These are phyloP conservation scores for Amiota communis DNA, from an alignment of 2,888 invertebrate species.

Conservation along the genomic window DNA sequence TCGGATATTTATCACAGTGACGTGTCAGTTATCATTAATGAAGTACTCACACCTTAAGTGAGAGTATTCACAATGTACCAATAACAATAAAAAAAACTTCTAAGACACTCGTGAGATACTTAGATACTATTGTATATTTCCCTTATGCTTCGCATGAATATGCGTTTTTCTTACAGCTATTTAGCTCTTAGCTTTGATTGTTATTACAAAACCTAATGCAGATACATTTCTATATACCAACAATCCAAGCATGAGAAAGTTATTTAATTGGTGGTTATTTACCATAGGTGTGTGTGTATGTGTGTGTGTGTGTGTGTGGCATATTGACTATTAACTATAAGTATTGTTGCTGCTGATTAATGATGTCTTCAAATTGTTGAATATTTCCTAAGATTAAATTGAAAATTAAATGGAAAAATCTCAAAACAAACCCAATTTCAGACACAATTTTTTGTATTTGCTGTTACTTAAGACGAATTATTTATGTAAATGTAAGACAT, in stretches of 20 bases:
- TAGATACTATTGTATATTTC: too few species aligned
- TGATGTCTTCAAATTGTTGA: constrained; percentile 16
- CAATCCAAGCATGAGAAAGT: not conserved
- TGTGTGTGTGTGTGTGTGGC: not conserved
- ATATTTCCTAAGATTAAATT: constrained; percentile 10
- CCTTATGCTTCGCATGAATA: too few species aligned
- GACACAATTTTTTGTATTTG: constrained; percentile 39
- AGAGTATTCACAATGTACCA: not conserved
- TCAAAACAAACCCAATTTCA: not conserved
- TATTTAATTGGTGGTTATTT: too few species aligned
- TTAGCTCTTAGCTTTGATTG: too few species aligned
- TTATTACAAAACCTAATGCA: too few species aligned
- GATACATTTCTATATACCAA: not conserved
- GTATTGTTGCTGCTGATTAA: not conserved
- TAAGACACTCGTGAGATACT: too few species aligned
- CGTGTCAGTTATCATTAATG: constrained; percentile 63
- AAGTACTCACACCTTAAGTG: constrained; percentile 3
- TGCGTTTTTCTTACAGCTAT: too few species aligned
- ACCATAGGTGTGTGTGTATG: too few species aligned
- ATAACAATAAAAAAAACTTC: too few species aligned
- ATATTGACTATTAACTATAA: not conserved
- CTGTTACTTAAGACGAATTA: not conserved
- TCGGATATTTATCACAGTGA: constrained; percentile 35
- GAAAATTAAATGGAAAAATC: not conserved
- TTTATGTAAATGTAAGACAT: constrained; percentile 53